Percentiles rank a stretch among this genome's conserved stretches.
phyloP scores from a whole-genome alignment of 2,888 invertebrate species.

The Drosophila helvetica region DNA sequence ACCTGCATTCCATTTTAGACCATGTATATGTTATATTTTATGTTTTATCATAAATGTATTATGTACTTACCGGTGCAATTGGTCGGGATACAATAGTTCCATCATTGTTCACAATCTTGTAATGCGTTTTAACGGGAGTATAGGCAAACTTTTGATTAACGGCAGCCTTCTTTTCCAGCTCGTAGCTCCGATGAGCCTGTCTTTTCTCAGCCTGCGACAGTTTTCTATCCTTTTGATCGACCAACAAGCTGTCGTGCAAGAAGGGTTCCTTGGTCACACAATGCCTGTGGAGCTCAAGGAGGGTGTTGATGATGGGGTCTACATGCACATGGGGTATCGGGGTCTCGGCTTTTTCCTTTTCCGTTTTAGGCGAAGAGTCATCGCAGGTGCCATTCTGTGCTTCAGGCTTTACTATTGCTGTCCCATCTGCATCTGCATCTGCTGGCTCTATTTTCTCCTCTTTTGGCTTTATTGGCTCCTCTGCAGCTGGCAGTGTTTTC shows the following conservation, averaged over 20 bases:
- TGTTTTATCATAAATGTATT: background rate
- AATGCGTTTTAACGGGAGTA: constrained; percentile 85
- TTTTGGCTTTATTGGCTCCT: background rate
- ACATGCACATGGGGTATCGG: constrained; percentile 85
- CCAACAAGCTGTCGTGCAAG: constrained; percentile 96
- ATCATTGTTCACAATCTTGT: constrained; percentile 87
- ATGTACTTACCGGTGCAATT: constrained; percentile 86
- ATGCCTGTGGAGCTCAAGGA: constrained; percentile 87
- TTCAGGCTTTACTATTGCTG: constrained; percentile 1
- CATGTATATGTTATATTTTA: background rate
- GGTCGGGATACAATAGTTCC: constrained; percentile 87
- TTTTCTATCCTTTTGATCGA: constrained; percentile 97
- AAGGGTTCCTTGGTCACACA: constrained; percentile 93
- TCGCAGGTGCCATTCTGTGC: constrained; percentile 15
- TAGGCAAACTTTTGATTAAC: constrained; percentile 86
- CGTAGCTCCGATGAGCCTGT: constrained; percentile 95
- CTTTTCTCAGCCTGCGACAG: constrained; percentile 96
- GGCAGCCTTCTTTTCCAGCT: constrained; percentile 95
- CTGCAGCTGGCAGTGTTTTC: background rate
- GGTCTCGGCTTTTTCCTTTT: constrained; percentile 41
- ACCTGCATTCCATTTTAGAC: constrained; percentile 88
- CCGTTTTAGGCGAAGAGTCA: constrained; percentile 7
- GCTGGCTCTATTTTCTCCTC: background rate
- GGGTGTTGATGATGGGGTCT: constrained; percentile 92
- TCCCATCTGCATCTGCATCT: background rate